These are phyloP conservation scores for Anguilla megastoma DNA, from an alignment of 2,797 vertebrate genomes.

Conservation along the genomic window DNA sequence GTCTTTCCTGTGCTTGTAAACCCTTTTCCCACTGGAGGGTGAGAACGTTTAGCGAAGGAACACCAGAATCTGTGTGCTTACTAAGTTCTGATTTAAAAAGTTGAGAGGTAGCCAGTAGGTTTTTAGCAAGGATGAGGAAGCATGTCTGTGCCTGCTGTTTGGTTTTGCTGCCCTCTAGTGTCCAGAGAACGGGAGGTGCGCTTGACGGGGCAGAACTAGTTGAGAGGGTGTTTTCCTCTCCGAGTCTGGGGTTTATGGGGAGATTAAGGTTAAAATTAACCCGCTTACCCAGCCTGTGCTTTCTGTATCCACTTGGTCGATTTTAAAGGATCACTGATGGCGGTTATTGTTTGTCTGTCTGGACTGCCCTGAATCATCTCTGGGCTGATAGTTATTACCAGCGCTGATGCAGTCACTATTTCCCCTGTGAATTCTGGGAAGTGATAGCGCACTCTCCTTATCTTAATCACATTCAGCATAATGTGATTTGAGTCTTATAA, in stretches of 20 bases:
- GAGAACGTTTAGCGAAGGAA: not conserved
- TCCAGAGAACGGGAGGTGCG: conserved; percentile 34
- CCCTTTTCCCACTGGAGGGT: not conserved
- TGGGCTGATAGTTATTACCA: not conserved
- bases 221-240: not conserved
- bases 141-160: not conserved
- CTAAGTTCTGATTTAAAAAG: not conserved
- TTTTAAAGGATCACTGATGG: conserved; percentile 43
- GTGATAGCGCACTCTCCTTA: not conserved
- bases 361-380: conserved; percentile 40
- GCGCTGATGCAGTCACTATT: not conserved
- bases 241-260: conserved; percentile 3
- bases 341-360: conserved; percentile 53
- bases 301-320: not conserved
- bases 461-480: not conserved
- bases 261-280: conserved; percentile 69
- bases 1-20: not conserved
- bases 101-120: not conserved
- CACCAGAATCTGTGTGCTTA: not conserved
- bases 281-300: conserved; percentile 40
- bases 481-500: conserved; percentile 16
- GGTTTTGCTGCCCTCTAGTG: conserved; percentile 67
- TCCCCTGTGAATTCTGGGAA: conserved; percentile 1
- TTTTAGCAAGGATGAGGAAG: not conserved
- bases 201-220: not conserved